Percentiles rank a stretch among this genome's conserved stretches.
Evolutionary conservation across 2,888 invertebrate genomes (phyloP).

Genomic region (Cryptophagus acutangulus): DNA sequence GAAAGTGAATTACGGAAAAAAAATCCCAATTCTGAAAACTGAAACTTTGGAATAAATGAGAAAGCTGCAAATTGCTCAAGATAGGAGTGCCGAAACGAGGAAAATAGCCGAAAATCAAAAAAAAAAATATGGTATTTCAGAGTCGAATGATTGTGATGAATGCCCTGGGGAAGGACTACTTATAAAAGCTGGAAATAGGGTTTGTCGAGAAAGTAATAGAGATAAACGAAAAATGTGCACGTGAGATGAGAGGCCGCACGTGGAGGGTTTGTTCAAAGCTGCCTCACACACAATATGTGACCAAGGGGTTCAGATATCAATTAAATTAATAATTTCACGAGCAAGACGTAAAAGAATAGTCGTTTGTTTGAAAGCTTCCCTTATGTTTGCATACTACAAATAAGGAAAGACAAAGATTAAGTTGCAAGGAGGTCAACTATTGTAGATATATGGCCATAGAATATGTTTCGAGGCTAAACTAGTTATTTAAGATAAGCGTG

Average conservation of each 20-base stretch:
- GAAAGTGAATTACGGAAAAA: too few relatives aligned
- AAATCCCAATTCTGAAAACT: too few relatives aligned
- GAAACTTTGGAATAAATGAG: constrained; percentile 4
- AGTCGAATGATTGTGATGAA: constrained; percentile 36
- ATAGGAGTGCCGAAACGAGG: constrained; percentile 22
- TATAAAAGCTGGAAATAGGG: constrained; percentile 2
- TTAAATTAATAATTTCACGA: not conserved
- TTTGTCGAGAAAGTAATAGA: constrained; percentile 1
- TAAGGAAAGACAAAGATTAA: too few relatives aligned
- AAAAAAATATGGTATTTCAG: constrained; percentile 32
- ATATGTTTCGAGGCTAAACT: too few relatives aligned
- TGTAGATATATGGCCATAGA: too few relatives aligned
- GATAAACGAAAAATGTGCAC: constrained; percentile 2
- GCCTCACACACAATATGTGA: not conserved
- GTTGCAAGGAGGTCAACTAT: too few relatives aligned
- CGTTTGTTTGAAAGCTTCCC: too few relatives aligned
- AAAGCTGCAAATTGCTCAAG: constrained; percentile 25
- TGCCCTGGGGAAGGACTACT: constrained; percentile 21
- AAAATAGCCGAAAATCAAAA: constrained; percentile 30
- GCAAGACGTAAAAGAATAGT: not conserved
- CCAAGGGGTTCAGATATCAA: not conserved
- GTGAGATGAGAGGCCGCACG: not conserved
- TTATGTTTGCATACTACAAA: too few relatives aligned
- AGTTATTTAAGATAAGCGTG: too few relatives aligned
- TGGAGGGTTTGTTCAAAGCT: not conserved